Conservation (phyloP, 2,888 invertebrate genomes). For the Drosophila nigritarsus region DNA sequence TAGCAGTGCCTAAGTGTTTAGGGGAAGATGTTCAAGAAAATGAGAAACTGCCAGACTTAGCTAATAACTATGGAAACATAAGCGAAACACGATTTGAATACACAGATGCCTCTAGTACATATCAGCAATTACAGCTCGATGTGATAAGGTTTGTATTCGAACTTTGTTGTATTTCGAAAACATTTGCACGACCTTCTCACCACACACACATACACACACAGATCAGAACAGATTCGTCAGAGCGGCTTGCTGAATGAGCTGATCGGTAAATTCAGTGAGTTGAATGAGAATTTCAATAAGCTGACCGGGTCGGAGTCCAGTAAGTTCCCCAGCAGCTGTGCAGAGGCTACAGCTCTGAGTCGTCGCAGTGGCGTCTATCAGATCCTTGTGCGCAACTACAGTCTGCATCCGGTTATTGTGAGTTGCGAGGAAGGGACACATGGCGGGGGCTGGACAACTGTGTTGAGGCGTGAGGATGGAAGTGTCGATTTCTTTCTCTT, state of each 20-base stretch:
- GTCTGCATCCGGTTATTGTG: constrained; percentile 87
- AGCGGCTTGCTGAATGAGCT: constrained; percentile 18
- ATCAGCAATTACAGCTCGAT: constrained; percentile 13
- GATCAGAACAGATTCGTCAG: constrained; percentile 25
- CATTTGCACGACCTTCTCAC: not conserved
- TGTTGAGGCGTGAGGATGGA: constrained; percentile 88
- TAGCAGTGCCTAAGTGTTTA: not conserved
- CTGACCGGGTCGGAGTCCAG: constrained; percentile 3
- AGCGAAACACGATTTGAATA: constrained; percentile 28
- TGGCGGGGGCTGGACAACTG: constrained; percentile 90
- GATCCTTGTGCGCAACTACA: constrained; percentile 84
- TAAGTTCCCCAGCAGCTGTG: constrained; percentile 60
- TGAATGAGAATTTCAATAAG: constrained; percentile 5
- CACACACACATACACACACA: not conserved
- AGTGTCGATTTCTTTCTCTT: constrained; percentile 88
- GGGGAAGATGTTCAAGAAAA: not conserved
- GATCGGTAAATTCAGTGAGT: not conserved
- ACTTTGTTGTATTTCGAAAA: not conserved
- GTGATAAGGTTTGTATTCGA: constrained; percentile 20
- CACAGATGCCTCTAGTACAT: constrained; percentile 3
- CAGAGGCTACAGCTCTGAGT: constrained; percentile 49
- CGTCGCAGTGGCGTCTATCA: constrained; percentile 82
- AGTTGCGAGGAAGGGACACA: constrained; percentile 84
- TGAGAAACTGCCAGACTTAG: constrained; percentile 17
- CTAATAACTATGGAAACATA: constrained; percentile 24